phyloP scores from a whole-genome alignment of 2,888 invertebrate genomes.

The Pristionchus arcanus region DNA sequence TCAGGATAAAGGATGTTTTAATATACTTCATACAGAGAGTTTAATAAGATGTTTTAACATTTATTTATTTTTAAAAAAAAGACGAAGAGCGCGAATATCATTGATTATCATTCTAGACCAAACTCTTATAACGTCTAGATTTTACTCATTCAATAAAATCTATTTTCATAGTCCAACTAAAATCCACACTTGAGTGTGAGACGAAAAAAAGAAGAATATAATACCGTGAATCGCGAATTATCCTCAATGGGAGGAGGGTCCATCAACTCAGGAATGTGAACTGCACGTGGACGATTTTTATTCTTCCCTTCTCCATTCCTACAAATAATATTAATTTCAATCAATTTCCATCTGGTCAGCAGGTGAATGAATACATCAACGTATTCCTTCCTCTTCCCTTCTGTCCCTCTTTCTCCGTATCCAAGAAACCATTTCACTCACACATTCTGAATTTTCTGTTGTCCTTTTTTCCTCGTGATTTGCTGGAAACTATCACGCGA shows the following conservation, averaged over 20 bases:
- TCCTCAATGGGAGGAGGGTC: slow-evolving; percentile 48
- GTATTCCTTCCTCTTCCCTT: not conserved
- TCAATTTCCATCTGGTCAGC: not conserved
- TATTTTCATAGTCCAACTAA: not conserved
- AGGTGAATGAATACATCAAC: not conserved
- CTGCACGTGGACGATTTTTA: not conserved
- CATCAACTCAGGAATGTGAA: not conserved
- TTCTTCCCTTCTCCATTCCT: slow-evolving; percentile 12
- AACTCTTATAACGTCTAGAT: too few species aligned
- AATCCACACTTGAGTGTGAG: not conserved
- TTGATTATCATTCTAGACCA: too few species aligned
- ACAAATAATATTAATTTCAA: not conserved
- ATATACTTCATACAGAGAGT: not conserved
- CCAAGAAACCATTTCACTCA: not conserved
- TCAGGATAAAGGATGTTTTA: too few species aligned
- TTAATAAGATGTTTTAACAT: not conserved
- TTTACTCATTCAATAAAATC: too few species aligned
- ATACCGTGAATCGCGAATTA: slow-evolving; percentile 37
- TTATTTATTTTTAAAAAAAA: not conserved
- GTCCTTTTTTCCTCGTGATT: slow-evolving; percentile 45
- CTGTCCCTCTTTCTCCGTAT: not conserved
- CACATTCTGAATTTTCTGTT: slow-evolving; percentile 36
- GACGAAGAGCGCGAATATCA: not conserved
- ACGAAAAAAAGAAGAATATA: not conserved
- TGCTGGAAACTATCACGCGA: slow-evolving; percentile 26